phyloP scores from a whole-genome alignment of 37 sponge, comb jelly and placozoan species.

The Oopsacas minuta region DNA sequence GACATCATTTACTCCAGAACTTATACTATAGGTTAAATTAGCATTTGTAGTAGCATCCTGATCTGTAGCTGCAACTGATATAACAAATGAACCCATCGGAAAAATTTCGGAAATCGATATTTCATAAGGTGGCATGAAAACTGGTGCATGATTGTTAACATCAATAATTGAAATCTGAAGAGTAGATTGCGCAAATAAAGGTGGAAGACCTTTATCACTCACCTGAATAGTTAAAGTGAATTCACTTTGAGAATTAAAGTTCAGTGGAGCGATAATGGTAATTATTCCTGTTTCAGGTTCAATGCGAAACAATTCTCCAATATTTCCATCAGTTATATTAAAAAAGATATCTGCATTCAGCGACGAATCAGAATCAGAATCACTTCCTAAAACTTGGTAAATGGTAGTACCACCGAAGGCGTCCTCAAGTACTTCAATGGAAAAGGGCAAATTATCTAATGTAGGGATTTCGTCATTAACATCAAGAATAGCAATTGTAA shows the following conservation, averaged over 20 bases:
- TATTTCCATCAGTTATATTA: background rate
- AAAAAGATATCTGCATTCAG: background rate
- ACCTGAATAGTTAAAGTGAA: background rate
- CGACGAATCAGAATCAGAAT: background rate
- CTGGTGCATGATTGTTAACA: conserved; percentile 20
- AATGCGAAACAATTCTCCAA: background rate
- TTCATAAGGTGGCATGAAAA: conserved; percentile 10
- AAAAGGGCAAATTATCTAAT: background rate
- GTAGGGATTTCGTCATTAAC: background rate
- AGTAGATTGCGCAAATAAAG: background rate
- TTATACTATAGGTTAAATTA: background rate
- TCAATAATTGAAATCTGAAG: background rate
- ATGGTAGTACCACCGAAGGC: background rate
- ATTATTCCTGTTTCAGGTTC: conserved; percentile 8
- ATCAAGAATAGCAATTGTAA: background rate
- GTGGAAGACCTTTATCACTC: conserved; percentile 14
- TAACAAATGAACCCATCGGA: background rate
- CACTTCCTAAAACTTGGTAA: background rate
- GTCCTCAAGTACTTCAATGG: background rate
- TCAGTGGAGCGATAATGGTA: background rate
- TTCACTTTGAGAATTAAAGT: background rate
- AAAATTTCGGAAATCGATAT: conserved; percentile 20
- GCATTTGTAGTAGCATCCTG: conserved; percentile 17
- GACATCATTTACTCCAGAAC: background rate
- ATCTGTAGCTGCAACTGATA: background rate